Evolutionary conservation across 2,113 vertebrate genomes (phyloP), one percentile per base, ranked within the genome.

Genomic region (Corythornis cristatus): DNA sequence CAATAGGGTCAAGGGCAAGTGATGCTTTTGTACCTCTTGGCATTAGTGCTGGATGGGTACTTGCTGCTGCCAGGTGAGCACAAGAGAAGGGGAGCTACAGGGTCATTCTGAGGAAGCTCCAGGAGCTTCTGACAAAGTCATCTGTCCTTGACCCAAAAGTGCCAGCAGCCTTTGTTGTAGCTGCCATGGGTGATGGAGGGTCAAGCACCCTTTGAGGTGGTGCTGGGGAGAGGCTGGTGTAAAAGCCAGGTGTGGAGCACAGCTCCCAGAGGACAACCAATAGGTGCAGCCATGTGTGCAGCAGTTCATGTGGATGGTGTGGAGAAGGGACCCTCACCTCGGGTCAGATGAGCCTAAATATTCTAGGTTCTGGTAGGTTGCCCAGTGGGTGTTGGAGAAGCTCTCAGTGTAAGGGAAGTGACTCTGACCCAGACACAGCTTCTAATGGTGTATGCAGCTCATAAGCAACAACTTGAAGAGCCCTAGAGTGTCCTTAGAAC

Each of bases 341-440:
- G 16, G 26, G 11, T 33, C 37, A 76, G n/a, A 33, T 9, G n/a
- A 65, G 28, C 28, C 33, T 40, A 17, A 46, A 29, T 0, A 0
- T 75, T 75, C 42, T 75, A 10, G 2, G 31, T 37, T 29, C 17
- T 11, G 43, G 26, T 15, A 22, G 37, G 1, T 20, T 57, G 68
- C 40, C 8, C 11, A 26, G 60, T 23, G 5, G 25, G 8, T 22
- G 20, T 9, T 56, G 46, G 61, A 50, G 61, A 33, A 68, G 56
- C 46, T 31, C 0, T 28, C 1, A 6, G 9, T 56, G 35, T 29
- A 45, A 15, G 43, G 15, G 15, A 45, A 43, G 43, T 15, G 43
- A 45, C 43, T 45, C 8, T 45, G 43, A 45, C 43, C 43, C 8
- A 33, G 50, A 10, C 8, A 5, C 5, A 23, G 45, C 45, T 53